These are phyloP conservation scores for Scaptodrosophila latifasciaeformis DNA, from an alignment of 2,888 invertebrate genomes.

Conservation along the genomic window DNA sequence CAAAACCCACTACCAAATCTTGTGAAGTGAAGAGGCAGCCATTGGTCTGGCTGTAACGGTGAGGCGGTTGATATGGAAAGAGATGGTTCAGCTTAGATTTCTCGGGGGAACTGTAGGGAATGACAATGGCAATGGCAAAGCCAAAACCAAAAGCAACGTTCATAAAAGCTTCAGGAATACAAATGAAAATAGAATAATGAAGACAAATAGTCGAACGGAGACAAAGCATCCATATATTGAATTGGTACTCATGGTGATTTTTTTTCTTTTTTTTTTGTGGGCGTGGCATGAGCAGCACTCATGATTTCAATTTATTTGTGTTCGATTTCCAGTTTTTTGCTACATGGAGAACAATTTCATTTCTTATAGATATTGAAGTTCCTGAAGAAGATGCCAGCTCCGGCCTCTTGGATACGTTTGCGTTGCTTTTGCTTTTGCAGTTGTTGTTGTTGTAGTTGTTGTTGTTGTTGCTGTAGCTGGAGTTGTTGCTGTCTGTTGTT, in stretches of 20 bases:
- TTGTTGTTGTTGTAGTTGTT: slow-evolving; percentile 19
- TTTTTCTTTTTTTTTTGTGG: slow-evolving; percentile 21
- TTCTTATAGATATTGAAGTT: slow-evolving; percentile 37
- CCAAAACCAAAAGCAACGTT: too few relatives aligned
- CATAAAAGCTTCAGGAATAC: too few relatives aligned
- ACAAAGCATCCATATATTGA: too few relatives aligned
- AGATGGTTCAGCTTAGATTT: slow-evolving; percentile 54
- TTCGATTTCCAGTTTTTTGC: slow-evolving; percentile 27
- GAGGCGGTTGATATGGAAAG: neutral
- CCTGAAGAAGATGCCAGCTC: slow-evolving; percentile 52
- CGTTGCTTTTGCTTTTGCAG: slow-evolving; percentile 30
- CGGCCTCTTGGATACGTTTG: slow-evolving; percentile 47
- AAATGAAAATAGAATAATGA: slow-evolving; percentile 42
- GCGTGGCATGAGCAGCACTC: slow-evolving; percentile 21
- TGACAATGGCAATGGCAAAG: slow-evolving; percentile 18
- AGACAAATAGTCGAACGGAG: slow-evolving; percentile 49
- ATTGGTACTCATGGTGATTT: too few relatives aligned
- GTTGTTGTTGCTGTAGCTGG: slow-evolving; percentile 26
- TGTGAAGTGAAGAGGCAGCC: too few relatives aligned
- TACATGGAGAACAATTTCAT: neutral
- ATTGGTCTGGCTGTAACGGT: too few relatives aligned
- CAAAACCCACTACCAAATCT: neutral
- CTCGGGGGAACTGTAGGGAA: slow-evolving; percentile 54
- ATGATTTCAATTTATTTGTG: slow-evolving; percentile 56
- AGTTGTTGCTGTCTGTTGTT: too few relatives aligned